These are phyloP conservation scores for Halichoeres trimaculatus DNA, from an alignment of 2,113 vertebrate genomes.

Conservation along the genomic window DNA sequence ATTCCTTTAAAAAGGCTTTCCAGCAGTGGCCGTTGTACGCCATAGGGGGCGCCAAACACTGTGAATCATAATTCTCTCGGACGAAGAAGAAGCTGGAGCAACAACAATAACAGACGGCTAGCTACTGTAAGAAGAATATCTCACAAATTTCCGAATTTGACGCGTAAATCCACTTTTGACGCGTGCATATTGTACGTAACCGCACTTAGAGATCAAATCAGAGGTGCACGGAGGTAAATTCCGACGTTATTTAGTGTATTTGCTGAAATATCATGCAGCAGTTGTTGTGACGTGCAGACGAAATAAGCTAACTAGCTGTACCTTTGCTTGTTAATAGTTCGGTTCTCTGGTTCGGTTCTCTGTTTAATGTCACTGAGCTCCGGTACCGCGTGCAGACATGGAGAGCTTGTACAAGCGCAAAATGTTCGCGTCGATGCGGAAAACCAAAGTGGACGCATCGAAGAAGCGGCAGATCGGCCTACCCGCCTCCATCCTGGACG, in stretches of 20 bases:
- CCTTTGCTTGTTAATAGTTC: constrained; percentile 14
- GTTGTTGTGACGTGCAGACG: constrained; percentile 20
- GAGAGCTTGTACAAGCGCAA: constrained; percentile 82
- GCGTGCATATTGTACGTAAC: not conserved
- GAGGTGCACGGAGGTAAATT: not conserved
- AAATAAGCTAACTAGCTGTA: constrained; percentile 9
- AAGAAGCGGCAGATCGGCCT: constrained; percentile 76
- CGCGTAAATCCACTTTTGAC: not conserved
- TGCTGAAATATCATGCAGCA: not conserved
- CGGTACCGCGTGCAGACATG: constrained; percentile 61
- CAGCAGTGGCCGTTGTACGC: not conserved
- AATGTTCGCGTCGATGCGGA: constrained; percentile 80
- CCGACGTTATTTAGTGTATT: not conserved
- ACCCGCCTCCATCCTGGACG: constrained; percentile 76
- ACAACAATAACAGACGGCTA: constrained; percentile 63
- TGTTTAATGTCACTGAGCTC: constrained; percentile 51
- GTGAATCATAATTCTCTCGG: not conserved
- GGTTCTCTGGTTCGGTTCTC: not conserved
- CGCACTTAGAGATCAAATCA: not conserved
- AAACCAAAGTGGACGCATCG: constrained; percentile 72
- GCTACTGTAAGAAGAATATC: not conserved
- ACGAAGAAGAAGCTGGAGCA: constrained; percentile 40
- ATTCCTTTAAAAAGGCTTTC: too few species aligned
- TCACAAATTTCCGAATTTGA: not conserved
- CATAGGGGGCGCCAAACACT: not conserved